Evolutionary conservation across 2,113 vertebrate genomes (phyloP), one percentile per base, ranked within the genome.

Genomic region (Chaetodon trifascialis): DNA sequence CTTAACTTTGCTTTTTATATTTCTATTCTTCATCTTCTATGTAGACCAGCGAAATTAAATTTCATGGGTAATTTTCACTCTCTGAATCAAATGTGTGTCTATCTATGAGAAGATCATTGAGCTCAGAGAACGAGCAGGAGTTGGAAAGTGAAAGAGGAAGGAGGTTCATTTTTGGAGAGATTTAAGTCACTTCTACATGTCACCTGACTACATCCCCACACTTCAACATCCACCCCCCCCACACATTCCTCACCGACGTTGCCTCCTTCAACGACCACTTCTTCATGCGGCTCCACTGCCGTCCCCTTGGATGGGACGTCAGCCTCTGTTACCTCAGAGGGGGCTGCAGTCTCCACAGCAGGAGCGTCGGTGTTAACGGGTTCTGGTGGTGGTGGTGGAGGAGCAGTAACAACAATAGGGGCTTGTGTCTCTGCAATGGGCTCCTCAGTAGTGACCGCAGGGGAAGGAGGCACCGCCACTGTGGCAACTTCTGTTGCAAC

Each of bases 171-270:
- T 42, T 30, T 42, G 46, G 36, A 36, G 23, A 55, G 19, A 46
- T 68, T 69, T 38, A 38, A 63, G 25, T 62, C 23, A 47, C 68
- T 19, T 47, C 44, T 23, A 44, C 30, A 30, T 30, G 30, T 2
- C 30, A 30, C 30, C 30, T 30, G 30, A 30, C 30, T 30, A 30
- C 42, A 58, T 7, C 19, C n/a, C 19, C 15, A 44, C 40, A 46
- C 7, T 15, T 34, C 4, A 44, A 6, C 15, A 16, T 44, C 58
- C n/a, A 51, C n/a, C 73, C 17, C 46, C 69, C 44, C 17, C 46
- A 69, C 44, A 47, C 17, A n/a, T 59, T 67, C 21, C 85, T 89
- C 64, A 93, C 87, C 87, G 3, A 73, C 73, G 56, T 17, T 1
- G 0, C 3, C 38, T 0, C 74, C 34, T 34, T 86, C 87, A 11